A percentile compares a stretch with the other conserved stretches of the same genome.
Evolutionary conservation across 2,797 vertebrate species (phyloP).

Genomic region (Poliocrania exsul): DNA sequence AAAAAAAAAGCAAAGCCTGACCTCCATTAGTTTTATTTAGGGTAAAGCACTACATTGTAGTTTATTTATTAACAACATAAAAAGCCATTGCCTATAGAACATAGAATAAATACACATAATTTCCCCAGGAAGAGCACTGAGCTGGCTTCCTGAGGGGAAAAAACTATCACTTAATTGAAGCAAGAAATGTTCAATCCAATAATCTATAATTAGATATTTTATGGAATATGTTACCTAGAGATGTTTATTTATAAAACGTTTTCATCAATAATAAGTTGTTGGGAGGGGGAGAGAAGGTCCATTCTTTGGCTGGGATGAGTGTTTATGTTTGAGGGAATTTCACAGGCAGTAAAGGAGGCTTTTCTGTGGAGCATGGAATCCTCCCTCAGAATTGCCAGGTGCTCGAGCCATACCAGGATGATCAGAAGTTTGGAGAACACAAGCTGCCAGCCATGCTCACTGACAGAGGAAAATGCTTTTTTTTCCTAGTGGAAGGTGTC

Average conservation of each 20-base stretch:
- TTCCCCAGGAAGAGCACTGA: constrained; percentile 48
- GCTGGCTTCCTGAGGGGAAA: constrained; percentile 46
- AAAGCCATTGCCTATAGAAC: constrained; percentile 39
- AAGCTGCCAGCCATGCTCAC: neutral
- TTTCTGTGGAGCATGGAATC: neutral
- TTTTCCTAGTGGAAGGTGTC: too few species aligned
- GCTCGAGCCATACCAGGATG: neutral
- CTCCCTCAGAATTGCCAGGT: neutral
- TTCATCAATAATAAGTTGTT: constrained; percentile 47
- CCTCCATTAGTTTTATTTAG: constrained; percentile 46
- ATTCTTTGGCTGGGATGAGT: neutral
- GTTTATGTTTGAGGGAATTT: neutral
- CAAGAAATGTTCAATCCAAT: constrained; percentile 70
- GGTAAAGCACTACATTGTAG: constrained; percentile 2
- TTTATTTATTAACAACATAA: constrained; percentile 71
- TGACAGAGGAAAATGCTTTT: neutral
- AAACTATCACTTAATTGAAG: constrained; percentile 60
- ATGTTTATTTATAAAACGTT: constrained; percentile 68
- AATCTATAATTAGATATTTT: constrained; percentile 71
- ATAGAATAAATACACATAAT: constrained; percentile 61
- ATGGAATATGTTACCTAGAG: constrained; percentile 61
- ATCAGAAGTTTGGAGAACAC: neutral
- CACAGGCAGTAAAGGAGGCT: neutral
- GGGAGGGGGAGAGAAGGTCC: neutral
- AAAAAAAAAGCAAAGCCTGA: constrained; percentile 9